phyloP scores from a whole-genome alignment of 2,797 vertebrate genomes.

The Craterocephalus amniculus region DNA sequence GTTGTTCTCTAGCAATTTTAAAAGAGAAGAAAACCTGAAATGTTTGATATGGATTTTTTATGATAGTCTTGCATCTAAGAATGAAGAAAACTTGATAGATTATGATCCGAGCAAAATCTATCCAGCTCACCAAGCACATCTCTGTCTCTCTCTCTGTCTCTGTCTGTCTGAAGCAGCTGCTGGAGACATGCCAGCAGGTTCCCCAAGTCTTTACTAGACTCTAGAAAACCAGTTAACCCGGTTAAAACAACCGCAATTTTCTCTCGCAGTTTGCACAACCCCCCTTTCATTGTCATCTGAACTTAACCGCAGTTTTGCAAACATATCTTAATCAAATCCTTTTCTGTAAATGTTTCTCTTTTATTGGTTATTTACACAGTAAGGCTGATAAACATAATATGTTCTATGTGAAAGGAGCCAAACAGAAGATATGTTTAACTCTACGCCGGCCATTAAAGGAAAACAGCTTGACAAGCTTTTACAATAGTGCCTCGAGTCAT shows the following conservation, averaged over 20 bases:
- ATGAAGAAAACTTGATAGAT: neutral
- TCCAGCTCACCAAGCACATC: neutral
- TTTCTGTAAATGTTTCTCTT: neutral
- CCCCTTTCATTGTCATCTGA: neutral
- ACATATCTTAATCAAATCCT: neutral
- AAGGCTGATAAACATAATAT: neutral
- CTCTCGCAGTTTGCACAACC: neutral
- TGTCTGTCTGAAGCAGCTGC: no score
- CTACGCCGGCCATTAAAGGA: neutral
- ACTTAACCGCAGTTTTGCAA: neutral
- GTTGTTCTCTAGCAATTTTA: constrained; percentile 20
- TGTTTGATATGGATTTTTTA: constrained; percentile 1
- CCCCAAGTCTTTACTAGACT: neutral
- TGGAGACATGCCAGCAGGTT: constrained; percentile 6
- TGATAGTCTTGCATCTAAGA: neutral
- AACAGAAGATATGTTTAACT: neutral
- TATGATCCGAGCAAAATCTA: neutral
- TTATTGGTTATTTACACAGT: neutral
- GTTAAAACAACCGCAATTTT: neutral
- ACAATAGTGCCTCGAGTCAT: neutral
- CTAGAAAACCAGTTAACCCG: constrained; percentile 19
- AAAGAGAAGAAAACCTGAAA: neutral
- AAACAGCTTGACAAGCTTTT: neutral
- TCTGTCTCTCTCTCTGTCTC: neutral
- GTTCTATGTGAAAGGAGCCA: neutral